Percentiles rank a stretch among this genome's conserved stretches.
Conservation (phyloP, 2,113 vertebrate species). For the Gambusia affinis region DNA sequence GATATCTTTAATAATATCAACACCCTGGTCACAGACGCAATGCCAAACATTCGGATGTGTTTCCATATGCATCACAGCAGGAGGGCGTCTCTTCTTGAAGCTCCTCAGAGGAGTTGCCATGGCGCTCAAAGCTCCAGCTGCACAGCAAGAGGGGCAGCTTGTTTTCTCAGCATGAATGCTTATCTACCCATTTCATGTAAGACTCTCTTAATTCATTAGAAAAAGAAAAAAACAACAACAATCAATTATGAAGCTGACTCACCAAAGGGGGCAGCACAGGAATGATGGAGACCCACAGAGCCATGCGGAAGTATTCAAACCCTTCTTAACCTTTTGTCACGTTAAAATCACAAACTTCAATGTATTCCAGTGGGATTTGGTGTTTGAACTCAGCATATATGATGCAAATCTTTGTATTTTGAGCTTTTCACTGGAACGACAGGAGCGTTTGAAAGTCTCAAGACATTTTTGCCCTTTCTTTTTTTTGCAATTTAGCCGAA, state of each 20-base stretch:
- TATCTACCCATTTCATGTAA: slow-evolving; percentile 25
- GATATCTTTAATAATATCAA: background rate
- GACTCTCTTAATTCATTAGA: slow-evolving; percentile 42
- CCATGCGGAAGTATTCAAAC: background rate
- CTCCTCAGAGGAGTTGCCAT: slow-evolving; percentile 34
- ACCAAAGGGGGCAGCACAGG: slow-evolving; percentile 1
- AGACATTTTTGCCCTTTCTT: background rate
- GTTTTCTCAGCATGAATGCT: slow-evolving; percentile 37
- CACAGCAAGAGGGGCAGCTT: slow-evolving; percentile 15
- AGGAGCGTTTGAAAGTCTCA: background rate
- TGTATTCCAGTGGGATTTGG: too few species aligned
- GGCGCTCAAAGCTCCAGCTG: slow-evolving; percentile 22
- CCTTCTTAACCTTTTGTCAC: background rate
- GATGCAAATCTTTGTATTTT: background rate
- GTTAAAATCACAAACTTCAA: background rate
- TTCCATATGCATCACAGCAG: background rate
- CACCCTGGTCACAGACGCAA: too few species aligned
- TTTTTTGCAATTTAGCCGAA: background rate
- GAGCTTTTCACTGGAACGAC: background rate
- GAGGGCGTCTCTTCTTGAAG: slow-evolving; percentile 7
- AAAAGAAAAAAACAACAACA: slow-evolving; percentile 16
- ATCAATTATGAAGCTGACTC: slow-evolving; percentile 5
- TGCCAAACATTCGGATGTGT: background rate
- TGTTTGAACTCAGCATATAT: background rate
- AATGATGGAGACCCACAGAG: background rate